A percentile compares a stretch with the other conserved stretches of the same genome.
phyloP scores from a whole-genome alignment of 1,140 invertebrate genomes.

The Euwallacea fornicatus region DNA sequence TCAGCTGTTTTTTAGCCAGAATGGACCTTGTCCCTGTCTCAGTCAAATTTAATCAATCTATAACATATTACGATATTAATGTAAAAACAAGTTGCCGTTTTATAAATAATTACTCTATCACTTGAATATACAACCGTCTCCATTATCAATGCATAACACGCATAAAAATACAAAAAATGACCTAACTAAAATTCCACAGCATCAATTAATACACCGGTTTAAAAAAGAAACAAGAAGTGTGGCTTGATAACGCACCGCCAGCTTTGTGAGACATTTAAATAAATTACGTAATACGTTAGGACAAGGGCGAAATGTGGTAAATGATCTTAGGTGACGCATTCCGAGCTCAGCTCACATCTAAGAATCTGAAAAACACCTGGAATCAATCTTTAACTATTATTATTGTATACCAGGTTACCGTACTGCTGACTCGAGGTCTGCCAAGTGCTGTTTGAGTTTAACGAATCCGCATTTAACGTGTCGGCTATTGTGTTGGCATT shows the following conservation, averaged over 20 bases:
- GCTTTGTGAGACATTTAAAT: no score
- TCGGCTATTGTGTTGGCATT: slow-evolving; percentile 58
- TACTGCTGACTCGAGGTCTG: slow-evolving; percentile 49
- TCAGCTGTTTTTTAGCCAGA: slow-evolving; percentile 28
- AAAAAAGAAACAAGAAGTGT: no score
- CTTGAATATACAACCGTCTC: slow-evolving; percentile 36
- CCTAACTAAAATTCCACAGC: slow-evolving; percentile 11
- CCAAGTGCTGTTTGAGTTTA: slow-evolving; percentile 56
- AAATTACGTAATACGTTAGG: slow-evolving; percentile 40
- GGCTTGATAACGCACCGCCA: no score
- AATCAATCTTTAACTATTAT: slow-evolving; percentile 46
- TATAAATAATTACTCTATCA: slow-evolving; percentile 39
- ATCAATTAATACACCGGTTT: no score
- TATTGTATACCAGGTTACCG: slow-evolving; percentile 49
- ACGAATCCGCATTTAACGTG: slow-evolving; percentile 53
- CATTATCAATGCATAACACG: slow-evolving; percentile 33
- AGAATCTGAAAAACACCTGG: slow-evolving; percentile 46
- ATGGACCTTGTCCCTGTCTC: slow-evolving; percentile 29
- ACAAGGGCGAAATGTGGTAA: slow-evolving; percentile 42
- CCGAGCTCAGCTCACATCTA: slow-evolving; percentile 43
- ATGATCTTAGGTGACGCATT: slow-evolving; percentile 35
- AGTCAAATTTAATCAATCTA: slow-evolving; percentile 35
- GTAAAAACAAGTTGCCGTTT: slow-evolving; percentile 31
- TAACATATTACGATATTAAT: slow-evolving; percentile 13
- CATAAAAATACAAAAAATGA: slow-evolving; percentile 37